A percentile compares a stretch with the other conserved stretches of the same genome.
Conservation (phyloP, 1,140 invertebrate species). For the Drosophila littoralis region DNA sequence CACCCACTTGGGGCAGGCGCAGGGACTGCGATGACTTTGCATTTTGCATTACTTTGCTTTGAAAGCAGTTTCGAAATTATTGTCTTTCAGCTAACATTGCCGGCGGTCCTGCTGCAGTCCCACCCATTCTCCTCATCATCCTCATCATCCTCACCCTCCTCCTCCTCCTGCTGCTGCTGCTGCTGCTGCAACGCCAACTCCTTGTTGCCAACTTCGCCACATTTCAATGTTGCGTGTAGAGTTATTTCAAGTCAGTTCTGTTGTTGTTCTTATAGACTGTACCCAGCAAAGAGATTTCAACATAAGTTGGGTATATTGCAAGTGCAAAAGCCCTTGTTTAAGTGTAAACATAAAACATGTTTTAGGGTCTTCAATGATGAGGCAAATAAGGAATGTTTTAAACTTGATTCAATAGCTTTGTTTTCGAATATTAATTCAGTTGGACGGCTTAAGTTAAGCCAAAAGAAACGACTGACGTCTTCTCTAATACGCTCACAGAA, state of each 20-base stretch:
- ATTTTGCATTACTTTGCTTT: constrained; percentile 78
- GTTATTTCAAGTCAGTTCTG: constrained; percentile 70
- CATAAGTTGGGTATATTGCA: background rate
- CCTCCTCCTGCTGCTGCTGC: background rate
- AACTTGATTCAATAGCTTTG: too few relatives aligned
- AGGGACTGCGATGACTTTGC: constrained; percentile 71
- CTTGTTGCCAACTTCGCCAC: constrained; percentile 41
- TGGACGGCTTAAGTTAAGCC: too few relatives aligned
- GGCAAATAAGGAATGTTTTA: too few relatives aligned
- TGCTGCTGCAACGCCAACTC: background rate
- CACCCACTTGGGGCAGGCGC: background rate
- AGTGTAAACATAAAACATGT: too few relatives aligned
- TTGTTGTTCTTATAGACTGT: constrained; percentile 30
- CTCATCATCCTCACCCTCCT: too few relatives aligned
- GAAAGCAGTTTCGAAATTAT: constrained; percentile 79
- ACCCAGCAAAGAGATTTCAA: background rate
- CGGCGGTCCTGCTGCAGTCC: background rate
- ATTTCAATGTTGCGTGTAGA: constrained; percentile 59
- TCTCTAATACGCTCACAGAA: too few relatives aligned
- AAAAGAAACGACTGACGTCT: too few relatives aligned
- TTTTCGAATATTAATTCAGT: too few relatives aligned
- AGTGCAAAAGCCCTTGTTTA: too few relatives aligned
- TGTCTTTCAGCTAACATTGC: constrained; percentile 42
- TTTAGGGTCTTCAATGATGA: too few relatives aligned
- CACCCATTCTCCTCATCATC: background rate